Evolutionary conservation across 2,888 invertebrate species (phyloP), one percentile per base, ranked within the genome.

Genomic region (Pristionchus entomophagus): DNA sequence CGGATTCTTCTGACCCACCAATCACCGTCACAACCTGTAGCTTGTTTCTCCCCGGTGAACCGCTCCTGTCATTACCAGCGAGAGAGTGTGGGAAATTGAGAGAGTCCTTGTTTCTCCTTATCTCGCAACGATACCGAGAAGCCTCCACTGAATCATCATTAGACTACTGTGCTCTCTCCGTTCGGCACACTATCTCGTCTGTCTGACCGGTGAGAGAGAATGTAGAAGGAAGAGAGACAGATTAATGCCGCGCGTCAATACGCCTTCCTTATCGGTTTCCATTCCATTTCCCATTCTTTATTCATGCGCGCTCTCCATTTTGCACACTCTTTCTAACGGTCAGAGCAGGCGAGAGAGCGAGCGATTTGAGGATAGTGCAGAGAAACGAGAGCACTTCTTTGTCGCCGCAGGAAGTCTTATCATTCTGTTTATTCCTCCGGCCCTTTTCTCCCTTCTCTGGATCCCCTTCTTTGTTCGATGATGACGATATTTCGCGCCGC

Each of bases 51-150:
- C 41, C 38, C n/a, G n/a, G n/a, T n/a, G n/a, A n/a, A n/a, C n/a
- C n/a, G n/a, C n/a, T n/a, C n/a, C n/a, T n/a, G n/a, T n/a, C n/a
- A n/a, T n/a, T n/a, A 56, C 4, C n/a, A 29, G 35, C 35, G 35
- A 65, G 65, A 65, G 65, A 65, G 35, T 5, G 17, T 65, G 22
- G 4, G 22, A 65, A 65, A 5, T 1, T 10, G 35, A 65, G 65
- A 65, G 65, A 35, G 19, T 14, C 17, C 19, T 45, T 10, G 19
- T 2, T n/a, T n/a, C n/a, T n/a, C n/a, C n/a, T n/a, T n/a, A n/a
- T n/a, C n/a, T n/a, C n/a, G n/a, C n/a, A n/a, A n/a, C n/a, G n/a
- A 73, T 73, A 73, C 73, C 73, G 41, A 41, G 73, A 73, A 73
- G 38, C 17, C 41, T 6, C 73, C 35, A 22, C 35, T 65, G 65